A percentile compares a stretch with the other conserved stretches of the same genome.
Evolutionary conservation across 2,113 vertebrate genomes (phyloP).

Genomic region (Muntiacus muntjak): DNA sequence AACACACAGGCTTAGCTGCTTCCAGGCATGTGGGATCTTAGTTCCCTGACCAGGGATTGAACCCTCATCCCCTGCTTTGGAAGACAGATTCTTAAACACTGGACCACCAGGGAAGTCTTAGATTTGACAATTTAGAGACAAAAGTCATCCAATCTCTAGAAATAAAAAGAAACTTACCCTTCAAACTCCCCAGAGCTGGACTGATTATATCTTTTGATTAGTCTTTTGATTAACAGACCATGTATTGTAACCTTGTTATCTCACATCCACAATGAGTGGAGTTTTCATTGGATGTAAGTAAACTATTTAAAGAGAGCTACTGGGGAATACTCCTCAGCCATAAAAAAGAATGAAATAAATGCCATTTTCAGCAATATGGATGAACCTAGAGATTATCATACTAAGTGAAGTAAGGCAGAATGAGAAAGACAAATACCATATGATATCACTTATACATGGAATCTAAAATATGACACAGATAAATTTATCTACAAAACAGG

Average conservation of each 20-base stretch:
- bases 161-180: neutral
- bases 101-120: neutral
- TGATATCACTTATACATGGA: neutral
- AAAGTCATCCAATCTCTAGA: neutral
- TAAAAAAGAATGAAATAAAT: neutral
- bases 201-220: neutral
- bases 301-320: neutral
- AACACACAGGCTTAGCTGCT: neutral
- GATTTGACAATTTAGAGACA: neutral
- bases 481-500: neutral
- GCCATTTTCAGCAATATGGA: neutral
- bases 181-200: neutral
- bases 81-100: neutral
- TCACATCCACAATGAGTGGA: neutral
- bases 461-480: neutral
- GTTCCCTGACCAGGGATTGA: neutral
- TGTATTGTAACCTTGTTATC: neutral
- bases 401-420: neutral
- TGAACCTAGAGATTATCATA: neutral
- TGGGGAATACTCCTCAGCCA: neutral
- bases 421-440: neutral
- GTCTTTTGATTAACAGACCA: neutral
- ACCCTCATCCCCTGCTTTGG: neutral
- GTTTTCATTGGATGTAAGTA: neutral
- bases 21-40: neutral